phyloP scores from a whole-genome alignment of 2,888 invertebrate species.

The Vannuccia rotundouncinata region DNA sequence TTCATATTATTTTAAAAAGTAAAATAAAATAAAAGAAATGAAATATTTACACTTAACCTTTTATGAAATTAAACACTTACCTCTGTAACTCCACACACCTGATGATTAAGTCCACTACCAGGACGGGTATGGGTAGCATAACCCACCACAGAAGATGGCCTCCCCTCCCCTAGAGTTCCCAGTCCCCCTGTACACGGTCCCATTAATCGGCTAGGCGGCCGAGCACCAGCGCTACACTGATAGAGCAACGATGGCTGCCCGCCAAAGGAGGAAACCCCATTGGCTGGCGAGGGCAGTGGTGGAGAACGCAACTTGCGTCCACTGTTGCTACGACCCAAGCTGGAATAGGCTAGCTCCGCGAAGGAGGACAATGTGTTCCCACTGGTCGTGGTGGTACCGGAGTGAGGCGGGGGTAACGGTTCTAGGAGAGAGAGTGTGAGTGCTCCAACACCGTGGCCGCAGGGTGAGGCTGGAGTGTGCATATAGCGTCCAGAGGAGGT shows the following conservation, averaged over 20 bases:
- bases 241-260: background rate
- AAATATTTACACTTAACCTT: too few species aligned
- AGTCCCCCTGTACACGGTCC: too few species aligned
- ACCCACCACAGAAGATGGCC: background rate
- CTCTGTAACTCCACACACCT: background rate
- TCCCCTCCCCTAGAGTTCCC: background rate
- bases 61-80: too few species aligned
- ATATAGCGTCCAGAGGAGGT: background rate
- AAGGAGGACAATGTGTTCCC: background rate
- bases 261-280: background rate
- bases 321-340: background rate
- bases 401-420: background rate
- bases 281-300: background rate
- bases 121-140: background rate
- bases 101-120: background rate
- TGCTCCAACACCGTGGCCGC: background rate
- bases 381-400: too few species aligned
- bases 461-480: background rate
- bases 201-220: background rate
- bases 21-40: too few species aligned
- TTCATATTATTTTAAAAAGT: too few species aligned
- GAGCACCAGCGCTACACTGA: background rate
- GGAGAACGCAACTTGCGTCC: background rate
- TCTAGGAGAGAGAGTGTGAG: background rate
- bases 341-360: background rate